Base-by-base conservation (phyloP, 2,113 vertebrate species). In the Hyaena hyaena region DNA sequence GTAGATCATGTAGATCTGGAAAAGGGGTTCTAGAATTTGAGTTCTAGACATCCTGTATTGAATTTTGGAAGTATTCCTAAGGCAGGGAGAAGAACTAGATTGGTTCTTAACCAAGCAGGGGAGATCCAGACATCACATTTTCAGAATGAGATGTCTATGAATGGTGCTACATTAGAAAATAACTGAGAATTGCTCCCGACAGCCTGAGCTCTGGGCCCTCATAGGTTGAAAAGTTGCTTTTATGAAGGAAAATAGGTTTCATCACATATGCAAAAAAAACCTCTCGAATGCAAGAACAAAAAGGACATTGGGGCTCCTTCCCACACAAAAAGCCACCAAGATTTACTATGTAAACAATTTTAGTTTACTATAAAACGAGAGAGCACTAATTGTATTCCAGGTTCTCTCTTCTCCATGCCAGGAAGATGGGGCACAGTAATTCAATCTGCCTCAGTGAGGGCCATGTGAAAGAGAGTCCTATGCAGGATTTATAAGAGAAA, bases 221-320 rank as follows among this genome's bases (percentile, higher is more conserved):
- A 17, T 63, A 23, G 7, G 35, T 93, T 55, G 96, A 93, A 87
- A 76, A 93, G 9, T 10, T 76, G 23, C 6, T 63, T 88, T 69
- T 21, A 84, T 5, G 17, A 87, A 88, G 81, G 21, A 43, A 63
- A 85, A 82, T 35, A 53, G 2, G 4, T 81, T 74, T 71, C 55
- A 84, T 88, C 16, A 12, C 35, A 82, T 43, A 58, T 65, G 5
- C 10, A 58, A 79, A 66, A 19, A 93, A 63, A 35, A 39, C 39
- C 39, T 86, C 15, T 87, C 23, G 15, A 93, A 84, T 94, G 4
- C 14, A 90, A 92, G 12, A 86, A 87, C 45, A 95, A 92, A 77
- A 58, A 71, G 6, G 16, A 90, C 12, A 63, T 12, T 31, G 21
- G 19, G 45, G 1, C 5, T 88, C 4, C 10, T 45, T 4, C 5